A percentile compares a stretch with the other conserved stretches of the same genome.
These are phyloP conservation scores for Agrotis segetum DNA, from an alignment of 2,888 invertebrate species.

Conservation along the genomic window DNA sequence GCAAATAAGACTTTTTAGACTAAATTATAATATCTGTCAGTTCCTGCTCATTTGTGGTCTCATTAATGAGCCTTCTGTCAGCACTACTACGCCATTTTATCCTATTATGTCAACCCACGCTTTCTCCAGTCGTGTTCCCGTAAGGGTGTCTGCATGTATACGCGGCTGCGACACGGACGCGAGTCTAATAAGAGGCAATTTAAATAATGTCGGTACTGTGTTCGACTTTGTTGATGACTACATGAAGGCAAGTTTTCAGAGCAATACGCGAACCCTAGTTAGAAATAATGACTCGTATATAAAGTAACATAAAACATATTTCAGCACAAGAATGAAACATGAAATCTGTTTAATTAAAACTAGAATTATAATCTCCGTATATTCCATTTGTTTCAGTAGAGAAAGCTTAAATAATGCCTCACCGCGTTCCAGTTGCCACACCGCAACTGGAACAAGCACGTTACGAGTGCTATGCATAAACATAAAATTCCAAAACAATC, in stretches of 20 bases:
- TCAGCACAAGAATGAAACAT: constrained; percentile 21
- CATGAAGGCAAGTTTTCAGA: constrained; percentile 11
- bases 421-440: constrained; percentile 46
- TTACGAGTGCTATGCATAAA: constrained; percentile 47
- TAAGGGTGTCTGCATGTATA: constrained; percentile 47
- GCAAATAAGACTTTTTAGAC: not conserved
- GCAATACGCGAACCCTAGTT: constrained; percentile 14
- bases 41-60: constrained; percentile 8
- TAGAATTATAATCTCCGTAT: constrained; percentile 40
- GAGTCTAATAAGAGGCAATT: constrained; percentile 52
- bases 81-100: constrained; percentile 7
- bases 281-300: constrained; percentile 15
- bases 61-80: constrained; percentile 52
- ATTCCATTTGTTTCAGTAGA: constrained; percentile 39
- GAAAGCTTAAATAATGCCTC: constrained; percentile 40
- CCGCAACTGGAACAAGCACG: constrained; percentile 41
- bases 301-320: constrained; percentile 15
- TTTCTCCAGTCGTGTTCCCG: constrained; percentile 16
- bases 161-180: constrained; percentile 42
- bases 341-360: constrained; percentile 40
- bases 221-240: constrained; percentile 35
- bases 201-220: constrained; percentile 52
- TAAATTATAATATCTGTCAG: not conserved
- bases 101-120: constrained; percentile 35
- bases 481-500: constrained; percentile 57